Evolutionary conservation across 2,113 vertebrate genomes (phyloP).

Genomic region (Daboia siamensis): DNA sequence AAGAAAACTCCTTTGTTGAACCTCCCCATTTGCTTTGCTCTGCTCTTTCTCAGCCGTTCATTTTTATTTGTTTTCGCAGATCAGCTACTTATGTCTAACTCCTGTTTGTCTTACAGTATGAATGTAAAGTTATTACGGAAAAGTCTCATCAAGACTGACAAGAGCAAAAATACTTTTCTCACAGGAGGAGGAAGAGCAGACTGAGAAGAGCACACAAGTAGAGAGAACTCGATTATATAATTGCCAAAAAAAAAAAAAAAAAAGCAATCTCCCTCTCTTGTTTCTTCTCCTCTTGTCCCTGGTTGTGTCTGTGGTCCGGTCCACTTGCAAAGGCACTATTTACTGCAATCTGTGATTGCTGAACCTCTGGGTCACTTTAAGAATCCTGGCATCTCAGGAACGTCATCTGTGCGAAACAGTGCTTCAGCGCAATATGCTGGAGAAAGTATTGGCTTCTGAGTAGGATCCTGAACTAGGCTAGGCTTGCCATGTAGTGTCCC

Average conservation of each 20-base stretch:
- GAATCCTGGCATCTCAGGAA: conserved; percentile 64
- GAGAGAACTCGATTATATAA: conserved; percentile 65
- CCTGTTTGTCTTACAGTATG: conserved; percentile 79
- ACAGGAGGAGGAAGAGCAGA: conserved; percentile 52
- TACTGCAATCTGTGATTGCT: conserved; percentile 86
- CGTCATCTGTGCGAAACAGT: conserved; percentile 69
- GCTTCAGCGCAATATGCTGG: conserved; percentile 65
- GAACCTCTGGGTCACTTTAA: conserved; percentile 63
- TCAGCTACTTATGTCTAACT: conserved; percentile 24
- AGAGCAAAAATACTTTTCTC: conserved; percentile 56
- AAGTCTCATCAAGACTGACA: conserved; percentile 90
- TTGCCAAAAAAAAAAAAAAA: conserved; percentile 60
- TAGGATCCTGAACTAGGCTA: conserved; percentile 54
- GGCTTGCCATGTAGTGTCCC: conserved; percentile 57
- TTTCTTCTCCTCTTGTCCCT: conserved; percentile 19
- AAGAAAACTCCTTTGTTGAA: background rate
- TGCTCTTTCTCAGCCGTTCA: background rate
- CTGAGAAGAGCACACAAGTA: conserved; percentile 50
- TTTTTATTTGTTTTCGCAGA: background rate
- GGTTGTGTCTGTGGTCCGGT: background rate
- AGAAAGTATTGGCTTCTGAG: conserved; percentile 58
- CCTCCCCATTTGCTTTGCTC: background rate
- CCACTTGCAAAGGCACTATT: conserved; percentile 46
- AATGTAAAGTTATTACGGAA: conserved; percentile 86
- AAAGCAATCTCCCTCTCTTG: conserved; percentile 53